These are phyloP conservation scores for Sinotaia quadrata DNA, from an alignment of 2,888 invertebrate species.

Conservation along the genomic window DNA sequence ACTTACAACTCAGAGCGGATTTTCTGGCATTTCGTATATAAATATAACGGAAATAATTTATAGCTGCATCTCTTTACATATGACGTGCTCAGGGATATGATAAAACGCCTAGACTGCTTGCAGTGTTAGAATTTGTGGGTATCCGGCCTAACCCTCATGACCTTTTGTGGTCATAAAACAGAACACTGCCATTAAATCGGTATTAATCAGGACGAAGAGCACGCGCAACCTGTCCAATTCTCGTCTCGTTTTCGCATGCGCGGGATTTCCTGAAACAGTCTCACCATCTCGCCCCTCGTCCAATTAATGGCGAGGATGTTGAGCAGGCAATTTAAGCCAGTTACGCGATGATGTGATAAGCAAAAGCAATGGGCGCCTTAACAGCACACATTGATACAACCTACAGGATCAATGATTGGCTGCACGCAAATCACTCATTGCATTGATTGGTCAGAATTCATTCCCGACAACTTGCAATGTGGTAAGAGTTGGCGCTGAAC, in stretches of 20 bases:
- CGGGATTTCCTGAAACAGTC: neutral
- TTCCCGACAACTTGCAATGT: no score
- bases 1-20: no score
- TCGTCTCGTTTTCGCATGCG: neutral
- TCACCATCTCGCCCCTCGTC: neutral
- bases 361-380: no score
- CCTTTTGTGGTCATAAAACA: conserved; percentile 13
- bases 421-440: no score
- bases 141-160: neutral
- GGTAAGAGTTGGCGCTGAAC: no score
- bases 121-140: conserved; percentile 14
- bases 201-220: conserved; percentile 6
- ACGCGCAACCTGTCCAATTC: conserved; percentile 19
- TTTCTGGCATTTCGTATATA: no score
- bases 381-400: no score
- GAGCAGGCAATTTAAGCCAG: no score
- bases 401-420: no score
- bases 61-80: conserved; percentile 4
- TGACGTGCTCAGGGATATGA: conserved; percentile 8
- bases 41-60: conserved; percentile 12
- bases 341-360: neutral
- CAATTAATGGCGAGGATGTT: no score
- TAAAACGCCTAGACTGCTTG: conserved; percentile 8
- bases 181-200: conserved; percentile 10
- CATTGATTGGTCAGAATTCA: no score